Base-by-base conservation (phyloP, 2,113 vertebrate genomes). In the Anoura caudifer region DNA sequence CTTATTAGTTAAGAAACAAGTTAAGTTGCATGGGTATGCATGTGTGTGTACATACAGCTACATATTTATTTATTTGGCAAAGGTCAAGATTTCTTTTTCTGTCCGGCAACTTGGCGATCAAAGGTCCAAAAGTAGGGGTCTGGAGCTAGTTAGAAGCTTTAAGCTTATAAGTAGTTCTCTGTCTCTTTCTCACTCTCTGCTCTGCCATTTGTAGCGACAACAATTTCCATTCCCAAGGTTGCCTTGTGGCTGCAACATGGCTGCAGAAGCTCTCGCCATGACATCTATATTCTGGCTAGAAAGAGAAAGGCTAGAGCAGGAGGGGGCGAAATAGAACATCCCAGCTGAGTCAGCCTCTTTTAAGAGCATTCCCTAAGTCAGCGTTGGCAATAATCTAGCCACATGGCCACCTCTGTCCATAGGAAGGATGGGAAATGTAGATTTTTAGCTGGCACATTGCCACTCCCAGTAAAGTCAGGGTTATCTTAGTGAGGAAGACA, bases 401-500 rank as follows among this genome's bases (percentile, higher is more conserved):
- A 77, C 16, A 79, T 65, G 45, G 56, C 87, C 54, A 59, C 20
- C 31, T 86, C 75, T 59, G 43, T 47, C 52, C 83, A 88, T 54
- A 90, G 28, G 22, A 28, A 85, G 15, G 45, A 47, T 36, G 83
- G 31, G 38, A 94, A 94, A 95, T 45, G 22, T 14, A 90, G 85
- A 83, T 83, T 92, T 96, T 91, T 36, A 93, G 24, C 13, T 61
- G 73, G 54, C 80, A 89, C 33, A 26, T n/a, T 95, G 75, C 67
- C 80, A 90, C 59, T 38, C 26, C 22, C 50, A 77, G 72, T 50
- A 95, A 93, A 93, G 72, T 65, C 70, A 76, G 43, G 50, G 5
- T 94, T 94, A 69, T 94, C 50, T 86, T 80, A 52, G 61, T 91
- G 61, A 86, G 16, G 70, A 86, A 91, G 38, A 97, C 31, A 22